A percentile compares a stretch with the other conserved stretches of the same genome.
Evolutionary conservation across 23 tunicate species (phyloP).

Genomic region (Trididemnum nubilum): DNA sequence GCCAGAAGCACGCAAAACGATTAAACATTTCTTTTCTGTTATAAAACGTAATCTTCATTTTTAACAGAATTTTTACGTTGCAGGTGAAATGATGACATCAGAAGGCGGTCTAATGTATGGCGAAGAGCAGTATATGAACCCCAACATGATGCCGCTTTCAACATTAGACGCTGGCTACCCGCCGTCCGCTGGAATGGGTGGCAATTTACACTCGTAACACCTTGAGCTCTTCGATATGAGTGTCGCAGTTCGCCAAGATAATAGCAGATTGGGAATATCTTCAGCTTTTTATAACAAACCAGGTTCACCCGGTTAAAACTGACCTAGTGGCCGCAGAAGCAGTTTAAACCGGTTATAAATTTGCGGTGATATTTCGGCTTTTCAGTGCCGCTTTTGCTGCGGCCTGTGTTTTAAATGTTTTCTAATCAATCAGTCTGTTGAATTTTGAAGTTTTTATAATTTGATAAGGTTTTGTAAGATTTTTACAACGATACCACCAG

Average conservation of each 20-base stretch:
- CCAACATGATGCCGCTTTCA: constrained; percentile 16
- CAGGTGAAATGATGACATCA: constrained; percentile 50
- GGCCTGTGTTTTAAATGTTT: too few relatives aligned
- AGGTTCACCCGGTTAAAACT: too few relatives aligned
- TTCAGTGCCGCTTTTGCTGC: too few relatives aligned
- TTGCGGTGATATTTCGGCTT: too few relatives aligned
- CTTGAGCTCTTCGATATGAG: not conserved
- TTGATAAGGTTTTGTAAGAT: not conserved
- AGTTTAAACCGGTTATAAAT: too few relatives aligned
- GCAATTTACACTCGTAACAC: constrained; percentile 43
- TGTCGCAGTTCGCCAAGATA: not conserved
- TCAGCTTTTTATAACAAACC: too few relatives aligned
- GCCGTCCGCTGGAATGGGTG: constrained; percentile 27
- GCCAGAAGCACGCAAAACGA: too few relatives aligned
- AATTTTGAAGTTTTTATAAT: not conserved
- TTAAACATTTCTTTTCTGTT: too few relatives aligned
- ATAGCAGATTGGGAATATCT: too few relatives aligned
- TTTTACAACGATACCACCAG: not conserved
- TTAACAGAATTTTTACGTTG: not conserved
- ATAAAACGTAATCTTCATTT: too few relatives aligned
- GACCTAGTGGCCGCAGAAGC: too few relatives aligned
- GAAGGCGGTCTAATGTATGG: constrained; percentile 33
- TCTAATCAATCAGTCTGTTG: too few relatives aligned
- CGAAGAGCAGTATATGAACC: constrained; percentile 41
- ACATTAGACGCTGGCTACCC: constrained; percentile 26